phyloP scores from a whole-genome alignment of 2,797 vertebrate genomes.

The Eulemur coronatus region DNA sequence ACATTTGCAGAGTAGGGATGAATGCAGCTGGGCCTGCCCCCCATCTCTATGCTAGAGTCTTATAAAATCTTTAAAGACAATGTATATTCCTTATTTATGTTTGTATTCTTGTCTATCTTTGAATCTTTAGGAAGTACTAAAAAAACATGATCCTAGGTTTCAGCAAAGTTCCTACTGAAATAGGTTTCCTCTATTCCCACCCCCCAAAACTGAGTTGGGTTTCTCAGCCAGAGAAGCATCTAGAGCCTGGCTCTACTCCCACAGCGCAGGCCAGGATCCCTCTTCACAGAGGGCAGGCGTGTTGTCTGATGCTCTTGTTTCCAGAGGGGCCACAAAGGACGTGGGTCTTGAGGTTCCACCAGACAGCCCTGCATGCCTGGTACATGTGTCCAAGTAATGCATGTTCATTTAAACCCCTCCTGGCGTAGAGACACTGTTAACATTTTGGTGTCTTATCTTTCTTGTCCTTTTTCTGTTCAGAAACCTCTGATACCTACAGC shows the following conservation, averaged over 20 bases:
- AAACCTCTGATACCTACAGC: not conserved
- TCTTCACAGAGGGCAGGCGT: fast-evolving
- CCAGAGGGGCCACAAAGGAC: not conserved
- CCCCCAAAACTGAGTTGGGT: not conserved
- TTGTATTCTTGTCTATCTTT: not conserved
- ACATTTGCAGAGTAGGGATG: not conserved
- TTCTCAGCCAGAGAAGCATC: not conserved
- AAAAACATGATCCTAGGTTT: not conserved
- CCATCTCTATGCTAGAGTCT: not conserved
- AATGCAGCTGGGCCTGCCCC: not conserved
- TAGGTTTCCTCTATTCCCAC: not conserved
- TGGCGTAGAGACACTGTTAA: not conserved
- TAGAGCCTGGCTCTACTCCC: not conserved
- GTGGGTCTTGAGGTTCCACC: not conserved
- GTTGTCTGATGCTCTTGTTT: not conserved
- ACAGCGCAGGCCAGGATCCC: not conserved
- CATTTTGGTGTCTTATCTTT: not conserved
- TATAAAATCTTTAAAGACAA: not conserved
- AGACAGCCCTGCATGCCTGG: fast-evolving
- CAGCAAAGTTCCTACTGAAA: not conserved
- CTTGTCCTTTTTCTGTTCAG: not conserved
- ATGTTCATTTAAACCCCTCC: not conserved
- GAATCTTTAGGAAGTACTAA: not conserved
- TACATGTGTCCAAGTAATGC: not conserved
- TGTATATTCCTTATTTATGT: not conserved